These are phyloP conservation scores for Mythimna loreyi DNA, from an alignment of 2,888 invertebrate species.

Conservation along the genomic window DNA sequence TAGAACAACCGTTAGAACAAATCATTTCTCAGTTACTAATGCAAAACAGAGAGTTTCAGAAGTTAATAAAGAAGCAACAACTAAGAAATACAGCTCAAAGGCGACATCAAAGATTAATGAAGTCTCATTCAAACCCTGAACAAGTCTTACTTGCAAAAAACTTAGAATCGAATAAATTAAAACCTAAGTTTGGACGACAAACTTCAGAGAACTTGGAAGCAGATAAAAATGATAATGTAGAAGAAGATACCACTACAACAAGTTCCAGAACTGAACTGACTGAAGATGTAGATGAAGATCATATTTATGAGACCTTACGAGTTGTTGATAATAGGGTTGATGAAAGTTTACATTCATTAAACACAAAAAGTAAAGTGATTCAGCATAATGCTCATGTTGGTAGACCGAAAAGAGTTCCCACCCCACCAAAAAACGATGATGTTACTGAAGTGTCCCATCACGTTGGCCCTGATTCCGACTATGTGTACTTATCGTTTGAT, in stretches of 20 bases:
- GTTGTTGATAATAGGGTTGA: slow-evolving; percentile 81
- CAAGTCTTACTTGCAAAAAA: slow-evolving; percentile 86
- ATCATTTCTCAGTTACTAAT: slow-evolving; percentile 95
- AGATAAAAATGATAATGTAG: slow-evolving; percentile 62
- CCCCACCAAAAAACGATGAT: slow-evolving; percentile 74
- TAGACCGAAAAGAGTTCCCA: slow-evolving; percentile 80
- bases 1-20: slow-evolving; percentile 92
- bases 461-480: slow-evolving; percentile 85
- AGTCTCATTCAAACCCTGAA: slow-evolving; percentile 89
- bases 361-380: slow-evolving; percentile 80
- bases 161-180: slow-evolving; percentile 75
- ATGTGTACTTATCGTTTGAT: slow-evolving; percentile 88
- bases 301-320: slow-evolving; percentile 91
- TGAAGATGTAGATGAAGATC: slow-evolving; percentile 86
- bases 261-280: slow-evolving; percentile 68
- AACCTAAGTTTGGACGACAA: slow-evolving; percentile 82
- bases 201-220: slow-evolving; percentile 80
- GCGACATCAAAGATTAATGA: slow-evolving; percentile 89
- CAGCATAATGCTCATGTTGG: slow-evolving; percentile 75
- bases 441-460: slow-evolving; percentile 74
- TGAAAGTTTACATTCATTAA: slow-evolving; percentile 74
- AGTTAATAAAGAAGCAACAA: slow-evolving; percentile 94
- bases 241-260: slow-evolving; percentile 64
- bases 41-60: slow-evolving; percentile 96
- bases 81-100: slow-evolving; percentile 89